These are phyloP conservation scores for Spodoptera litura DNA, from an alignment of 1,140 invertebrate species.

Conservation along the genomic window DNA sequence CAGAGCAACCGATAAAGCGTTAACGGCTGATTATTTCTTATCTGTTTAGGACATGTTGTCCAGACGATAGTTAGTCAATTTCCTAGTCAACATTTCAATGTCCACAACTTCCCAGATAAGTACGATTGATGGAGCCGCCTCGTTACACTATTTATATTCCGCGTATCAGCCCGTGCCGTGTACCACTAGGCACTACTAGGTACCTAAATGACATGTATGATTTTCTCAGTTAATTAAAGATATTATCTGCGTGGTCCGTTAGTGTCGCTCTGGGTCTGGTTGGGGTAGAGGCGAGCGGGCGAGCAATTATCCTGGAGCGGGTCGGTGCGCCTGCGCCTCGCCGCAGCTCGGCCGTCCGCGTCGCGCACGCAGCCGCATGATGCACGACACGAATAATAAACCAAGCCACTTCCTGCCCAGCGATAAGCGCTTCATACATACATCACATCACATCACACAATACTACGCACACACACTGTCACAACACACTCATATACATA, in stretches of 20 bases:
- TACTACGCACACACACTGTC: constrained; percentile 50
- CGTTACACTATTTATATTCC: constrained; percentile 44
- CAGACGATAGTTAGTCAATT: constrained; percentile 46
- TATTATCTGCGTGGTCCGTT: constrained; percentile 73
- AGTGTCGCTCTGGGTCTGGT: constrained; percentile 64
- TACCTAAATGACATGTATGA: constrained; percentile 59
- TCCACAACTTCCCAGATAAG: constrained; percentile 38
- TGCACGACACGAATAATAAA: constrained; percentile 85
- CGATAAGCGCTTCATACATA: constrained; percentile 82
- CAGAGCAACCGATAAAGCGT: constrained; percentile 28
- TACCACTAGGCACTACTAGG: neutral
- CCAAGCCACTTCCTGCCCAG: constrained; percentile 82
- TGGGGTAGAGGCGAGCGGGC: constrained; percentile 49
- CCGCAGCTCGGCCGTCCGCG: constrained; percentile 71
- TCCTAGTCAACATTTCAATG: constrained; percentile 53
- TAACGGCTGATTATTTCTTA: constrained; percentile 50
- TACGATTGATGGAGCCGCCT: constrained; percentile 50
- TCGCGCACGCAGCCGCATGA: constrained; percentile 77
- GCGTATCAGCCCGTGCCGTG: neutral
- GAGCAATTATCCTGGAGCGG: constrained; percentile 73
- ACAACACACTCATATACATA: constrained; percentile 48
- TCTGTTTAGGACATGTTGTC: constrained; percentile 48
- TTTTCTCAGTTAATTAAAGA: constrained; percentile 70
- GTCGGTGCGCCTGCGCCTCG: constrained; percentile 67
- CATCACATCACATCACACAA: constrained; percentile 68